Conservation (phyloP, 2,888 invertebrate genomes). For the Sarcophaga subvicina region DNA sequence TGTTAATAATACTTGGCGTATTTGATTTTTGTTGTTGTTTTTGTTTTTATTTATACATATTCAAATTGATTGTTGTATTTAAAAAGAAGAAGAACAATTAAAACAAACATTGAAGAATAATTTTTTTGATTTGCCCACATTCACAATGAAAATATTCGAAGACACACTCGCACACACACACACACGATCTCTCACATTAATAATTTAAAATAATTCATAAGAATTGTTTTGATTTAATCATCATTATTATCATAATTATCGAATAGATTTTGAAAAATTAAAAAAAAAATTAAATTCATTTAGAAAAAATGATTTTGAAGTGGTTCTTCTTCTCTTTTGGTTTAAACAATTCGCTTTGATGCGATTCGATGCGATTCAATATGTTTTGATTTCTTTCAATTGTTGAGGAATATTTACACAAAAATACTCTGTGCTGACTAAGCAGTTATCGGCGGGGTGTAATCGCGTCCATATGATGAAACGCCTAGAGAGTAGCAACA, state of each 20-base stretch:
- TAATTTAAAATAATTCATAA: background rate
- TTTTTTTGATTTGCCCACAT: slow-evolving; percentile 50
- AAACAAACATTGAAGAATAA: slow-evolving; percentile 20
- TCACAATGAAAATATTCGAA: slow-evolving; percentile 40
- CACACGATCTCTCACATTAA: background rate
- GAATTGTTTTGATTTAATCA: slow-evolving; percentile 17
- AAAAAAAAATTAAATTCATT: background rate
- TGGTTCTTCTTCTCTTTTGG: slow-evolving; percentile 5
- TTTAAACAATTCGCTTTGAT: background rate
- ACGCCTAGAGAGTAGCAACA: slow-evolving; percentile 48
- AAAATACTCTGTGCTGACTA: background rate
- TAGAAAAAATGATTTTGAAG: slow-evolving; percentile 9
- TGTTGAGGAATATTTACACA: slow-evolving; percentile 26
- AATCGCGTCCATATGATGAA: background rate
- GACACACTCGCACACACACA: slow-evolving; percentile 10
- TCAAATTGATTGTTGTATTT: slow-evolving; percentile 33
- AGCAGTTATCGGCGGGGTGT: background rate
- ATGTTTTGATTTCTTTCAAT: slow-evolving; percentile 47
- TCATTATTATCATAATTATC: slow-evolving; percentile 3
- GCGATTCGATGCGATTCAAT: slow-evolving; percentile 19
- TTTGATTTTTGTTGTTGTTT: too few species aligned
- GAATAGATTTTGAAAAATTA: slow-evolving; percentile 18
- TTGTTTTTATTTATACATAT: too few species aligned
- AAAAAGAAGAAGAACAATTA: slow-evolving; percentile 51
- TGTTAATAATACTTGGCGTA: too few species aligned